Base-by-base conservation (phyloP, 1,140 invertebrate genomes). In the Drosophila varians region DNA sequence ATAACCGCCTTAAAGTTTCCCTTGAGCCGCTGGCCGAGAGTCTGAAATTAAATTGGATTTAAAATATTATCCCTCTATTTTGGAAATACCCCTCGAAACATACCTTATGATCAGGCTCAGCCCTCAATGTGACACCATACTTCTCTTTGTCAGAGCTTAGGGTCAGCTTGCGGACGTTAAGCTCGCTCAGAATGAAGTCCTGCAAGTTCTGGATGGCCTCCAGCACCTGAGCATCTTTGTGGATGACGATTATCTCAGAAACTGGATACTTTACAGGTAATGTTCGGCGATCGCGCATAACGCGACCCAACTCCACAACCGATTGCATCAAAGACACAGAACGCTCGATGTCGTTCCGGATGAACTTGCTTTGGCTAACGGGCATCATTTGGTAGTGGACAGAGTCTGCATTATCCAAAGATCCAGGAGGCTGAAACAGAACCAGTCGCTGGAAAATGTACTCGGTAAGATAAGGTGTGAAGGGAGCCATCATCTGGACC, bases 401-500 rank as follows among this genome's bases (percentile, higher is more conserved):
- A 83, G 96, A 97, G 21, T 83, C 78, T 0, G 56, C 19, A 25
- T 77, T 72, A 31, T 89, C 73, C 38, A 79, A 23, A 4, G 61
- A 34, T 0, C 70, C 70, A 6, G 60, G 9, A n/a, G 82, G 74
- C 56, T 87, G 84, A 45, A 91, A 91, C 51, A 90, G 21, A 0
- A 57, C 93, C 57, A 99, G 90, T 49, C 96, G 96, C 90, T 98
- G 97, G 92, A 97, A 99, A 94, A 99, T 98, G 21, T 96, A 94
- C 92, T 99, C 99, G 12, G 98, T 96, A 12, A 99, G 92, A 91
- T 99, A 99, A 1, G 99, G 99, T 3, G 98, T 99, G 92, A 99
- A 99, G 0, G 99, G 98, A 4, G 99, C 96, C 95, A 99, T 99
- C 36, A 99, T 94, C 76, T 96, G 93, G 0, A 96, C 94, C 95